Evolutionary conservation across 2,888 invertebrate genomes (phyloP), one percentile per base, ranked within the genome.

Genomic region (Hyles lineata): DNA sequence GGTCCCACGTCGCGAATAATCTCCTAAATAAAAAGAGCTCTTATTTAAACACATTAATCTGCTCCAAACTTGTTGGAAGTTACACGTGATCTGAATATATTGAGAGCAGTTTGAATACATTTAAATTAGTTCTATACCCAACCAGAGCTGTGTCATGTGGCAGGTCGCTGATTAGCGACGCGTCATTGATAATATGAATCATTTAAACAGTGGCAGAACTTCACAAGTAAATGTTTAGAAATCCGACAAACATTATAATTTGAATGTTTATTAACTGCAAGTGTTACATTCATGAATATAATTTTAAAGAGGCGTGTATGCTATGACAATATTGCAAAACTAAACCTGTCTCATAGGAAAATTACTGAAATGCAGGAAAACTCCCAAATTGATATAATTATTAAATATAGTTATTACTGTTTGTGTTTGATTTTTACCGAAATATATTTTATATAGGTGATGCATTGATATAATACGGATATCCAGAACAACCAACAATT

Each of bases 141-240:
- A 17, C 43, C 17, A 50, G 21, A 67, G 21, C 15, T 7, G 17
- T 50, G 23, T 21, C 23, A 43, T 67, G 35, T 67, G 61, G 61
- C 19, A 19, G n/a, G 7, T 8, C 32, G 60, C 25, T 62, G 62
- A 35, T 62, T 62, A 23, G 1, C 8, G 7, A 21, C 23, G 67
- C 43, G 67, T 67, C 67, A 50, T 50, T 50, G 67, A 50, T 67
- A 63, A 63, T 67, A 17, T 67, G 43, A 67, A 23, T 50, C 63
- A 63, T 43, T 60, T 17, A 62, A 62, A 32, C 43, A 43, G n/a
- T 23, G 21, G 50, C 23, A 50, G 23, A 23, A 50, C 43, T 67
- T 23, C 50, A 67, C 43, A 43, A 67, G 11, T 11, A 9, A 35
- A 9, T 23, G 63, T 43, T 67, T 67, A 67, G 50, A 67, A 67